Evolutionary conservation across 2,797 vertebrate genomes (phyloP).

Genomic region (Triplophysa bombifrons): DNA sequence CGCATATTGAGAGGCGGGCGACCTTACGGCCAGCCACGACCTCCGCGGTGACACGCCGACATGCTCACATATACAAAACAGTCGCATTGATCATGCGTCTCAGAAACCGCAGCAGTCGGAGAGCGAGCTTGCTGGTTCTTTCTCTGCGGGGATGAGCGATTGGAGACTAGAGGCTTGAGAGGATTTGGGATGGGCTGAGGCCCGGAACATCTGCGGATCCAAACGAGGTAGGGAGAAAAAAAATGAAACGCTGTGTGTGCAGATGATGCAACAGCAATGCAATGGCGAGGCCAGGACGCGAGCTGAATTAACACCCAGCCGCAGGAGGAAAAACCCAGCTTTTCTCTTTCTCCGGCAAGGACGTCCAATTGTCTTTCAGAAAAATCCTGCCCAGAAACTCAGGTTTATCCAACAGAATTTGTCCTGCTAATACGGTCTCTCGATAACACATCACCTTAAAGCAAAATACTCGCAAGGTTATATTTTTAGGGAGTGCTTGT

Average conservation of each 20-base stretch:
- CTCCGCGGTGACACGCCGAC: constrained; percentile 65
- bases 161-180: constrained; percentile 47
- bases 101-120: constrained; percentile 62
- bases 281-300: constrained; percentile 76
- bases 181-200: constrained; percentile 53
- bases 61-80: constrained; percentile 63
- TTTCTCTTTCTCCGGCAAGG: constrained; percentile 58
- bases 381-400: constrained; percentile 52
- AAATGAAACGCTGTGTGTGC: constrained; percentile 70
- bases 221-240: constrained; percentile 65
- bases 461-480: constrained; percentile 29
- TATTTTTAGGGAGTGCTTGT: constrained; percentile 24
- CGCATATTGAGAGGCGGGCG: constrained; percentile 38
- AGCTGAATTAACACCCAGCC: constrained; percentile 78
- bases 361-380: constrained; percentile 57
- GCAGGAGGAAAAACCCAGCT: constrained; percentile 67
- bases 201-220: constrained; percentile 68
- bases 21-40: constrained; percentile 53
- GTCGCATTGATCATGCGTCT: constrained; percentile 65
- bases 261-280: constrained; percentile 84
- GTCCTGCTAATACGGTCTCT: constrained; percentile 25
- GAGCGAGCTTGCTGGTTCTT: constrained; percentile 62
- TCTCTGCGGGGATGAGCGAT: constrained; percentile 62
- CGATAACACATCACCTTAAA: not conserved
- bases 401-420: constrained; percentile 44